Conservation (phyloP, 2,888 invertebrate genomes). For the Pinctada fucata region DNA sequence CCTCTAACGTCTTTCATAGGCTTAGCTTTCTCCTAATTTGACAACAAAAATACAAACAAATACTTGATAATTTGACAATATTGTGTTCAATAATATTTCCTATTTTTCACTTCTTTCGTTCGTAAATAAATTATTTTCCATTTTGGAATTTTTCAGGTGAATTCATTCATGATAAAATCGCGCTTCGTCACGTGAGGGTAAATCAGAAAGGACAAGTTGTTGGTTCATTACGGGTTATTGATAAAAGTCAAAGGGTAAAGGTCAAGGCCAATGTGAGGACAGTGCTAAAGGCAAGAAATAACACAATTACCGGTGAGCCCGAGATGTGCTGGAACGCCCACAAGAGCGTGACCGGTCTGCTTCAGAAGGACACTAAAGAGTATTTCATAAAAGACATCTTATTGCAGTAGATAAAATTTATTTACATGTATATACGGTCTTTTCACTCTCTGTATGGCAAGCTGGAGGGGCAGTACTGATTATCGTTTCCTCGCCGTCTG, state of each 20-base stretch:
- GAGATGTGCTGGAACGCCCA: slow-evolving; percentile 31
- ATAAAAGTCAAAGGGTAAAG: neutral
- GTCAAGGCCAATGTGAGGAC: neutral
- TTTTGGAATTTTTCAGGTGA: slow-evolving; percentile 19
- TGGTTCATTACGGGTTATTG: slow-evolving; percentile 11
- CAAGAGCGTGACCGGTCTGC: neutral
- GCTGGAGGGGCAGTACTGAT: too few species aligned
- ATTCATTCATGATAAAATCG: slow-evolving; percentile 21
- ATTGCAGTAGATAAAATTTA: neutral
- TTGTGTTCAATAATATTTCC: too few species aligned
- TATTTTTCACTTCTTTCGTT: too few species aligned
- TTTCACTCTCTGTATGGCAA: too few species aligned
- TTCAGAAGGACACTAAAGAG: slow-evolving; percentile 5
- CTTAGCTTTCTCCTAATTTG: too few species aligned
- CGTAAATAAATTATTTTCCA: too few species aligned
- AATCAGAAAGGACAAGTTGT: slow-evolving; percentile 17
- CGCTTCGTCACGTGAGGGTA: neutral
- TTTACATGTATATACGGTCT: too few species aligned
- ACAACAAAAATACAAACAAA: too few species aligned
- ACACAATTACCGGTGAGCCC: slow-evolving; percentile 6
- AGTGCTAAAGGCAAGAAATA: neutral
- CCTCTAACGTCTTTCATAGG: too few species aligned
- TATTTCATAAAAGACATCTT: slow-evolving; percentile 10
- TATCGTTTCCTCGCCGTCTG: too few species aligned
- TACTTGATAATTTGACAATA: too few species aligned